Percentiles rank a stretch among this genome's conserved stretches.
Evolutionary conservation across 2,888 invertebrate species (phyloP).

Genomic region (Dolomedes plantarius): DNA sequence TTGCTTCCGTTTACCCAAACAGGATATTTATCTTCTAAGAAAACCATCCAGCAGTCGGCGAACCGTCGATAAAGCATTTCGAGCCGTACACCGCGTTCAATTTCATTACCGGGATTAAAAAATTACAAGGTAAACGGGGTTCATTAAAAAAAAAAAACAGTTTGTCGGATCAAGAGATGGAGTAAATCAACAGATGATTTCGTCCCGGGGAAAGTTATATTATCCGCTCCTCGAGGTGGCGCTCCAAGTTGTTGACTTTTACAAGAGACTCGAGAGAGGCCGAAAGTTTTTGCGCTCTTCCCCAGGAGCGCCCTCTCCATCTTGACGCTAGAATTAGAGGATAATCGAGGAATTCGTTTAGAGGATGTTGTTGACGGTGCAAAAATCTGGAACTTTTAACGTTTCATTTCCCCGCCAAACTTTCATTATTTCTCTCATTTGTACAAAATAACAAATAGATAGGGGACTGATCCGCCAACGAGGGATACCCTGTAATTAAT

Average conservation of each 20-base stretch:
- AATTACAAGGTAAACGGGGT: background rate
- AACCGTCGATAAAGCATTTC: too few species aligned
- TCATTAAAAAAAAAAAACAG: background rate
- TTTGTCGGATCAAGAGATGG: background rate
- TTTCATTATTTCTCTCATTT: too few species aligned
- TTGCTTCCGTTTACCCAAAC: background rate
- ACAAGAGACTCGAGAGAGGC: background rate
- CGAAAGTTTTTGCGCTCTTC: background rate
- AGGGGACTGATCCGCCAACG: too few species aligned
- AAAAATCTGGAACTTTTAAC: too few species aligned
- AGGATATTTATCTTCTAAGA: background rate
- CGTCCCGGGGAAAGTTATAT: background rate
- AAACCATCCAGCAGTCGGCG: too few species aligned
- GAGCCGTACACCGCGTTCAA: too few species aligned
- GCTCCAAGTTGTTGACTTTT: constrained; percentile 1
- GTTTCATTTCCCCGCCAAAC: too few species aligned
- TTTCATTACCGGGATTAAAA: background rate
- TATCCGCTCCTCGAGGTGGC: constrained; percentile 6
- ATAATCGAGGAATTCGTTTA: background rate
- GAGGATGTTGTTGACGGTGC: background rate
- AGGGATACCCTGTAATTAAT: too few species aligned
- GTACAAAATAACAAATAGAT: too few species aligned
- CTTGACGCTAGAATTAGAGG: background rate
- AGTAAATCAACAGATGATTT: constrained; percentile 2
- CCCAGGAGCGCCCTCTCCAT: background rate